Evolutionary conservation across 2,888 invertebrate species (phyloP).

Genomic region (Athripsodes cinereus): DNA sequence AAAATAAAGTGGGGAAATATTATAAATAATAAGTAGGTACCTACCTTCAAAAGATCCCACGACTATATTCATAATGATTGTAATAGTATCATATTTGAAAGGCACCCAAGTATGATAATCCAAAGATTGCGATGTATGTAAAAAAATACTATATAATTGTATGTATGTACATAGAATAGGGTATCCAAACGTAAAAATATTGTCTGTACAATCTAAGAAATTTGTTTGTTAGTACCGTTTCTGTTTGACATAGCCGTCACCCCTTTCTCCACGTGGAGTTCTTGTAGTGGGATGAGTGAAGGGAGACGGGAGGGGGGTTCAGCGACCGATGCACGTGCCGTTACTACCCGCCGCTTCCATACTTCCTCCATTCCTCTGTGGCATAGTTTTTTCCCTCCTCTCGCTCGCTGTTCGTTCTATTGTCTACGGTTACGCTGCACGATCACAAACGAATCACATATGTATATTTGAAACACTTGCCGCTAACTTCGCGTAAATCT

Average conservation of each 20-base stretch:
- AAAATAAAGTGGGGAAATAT: too few species aligned
- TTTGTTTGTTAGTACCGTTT: constrained; percentile 1
- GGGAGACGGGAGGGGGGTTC: constrained; percentile 37
- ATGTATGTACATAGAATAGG: neutral
- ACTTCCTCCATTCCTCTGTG: neutral
- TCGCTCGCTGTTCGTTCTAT: neutral
- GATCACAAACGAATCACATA: neutral
- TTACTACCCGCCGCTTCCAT: constrained; percentile 20
- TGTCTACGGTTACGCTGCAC: neutral
- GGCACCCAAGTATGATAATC: too few species aligned
- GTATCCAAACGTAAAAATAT: neutral
- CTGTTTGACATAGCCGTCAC: constrained; percentile 28
- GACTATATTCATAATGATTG: too few species aligned
- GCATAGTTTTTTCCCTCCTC: neutral
- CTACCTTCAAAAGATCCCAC: too few species aligned
- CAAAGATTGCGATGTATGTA: too few species aligned
- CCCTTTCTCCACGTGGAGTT: constrained; percentile 32
- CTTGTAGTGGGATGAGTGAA: constrained; percentile 36
- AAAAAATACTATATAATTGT: too few species aligned
- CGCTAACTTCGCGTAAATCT: too few species aligned
- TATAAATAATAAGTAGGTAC: too few species aligned
- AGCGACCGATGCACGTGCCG: constrained; percentile 42
- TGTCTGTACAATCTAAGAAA: neutral
- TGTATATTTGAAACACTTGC: too few species aligned
- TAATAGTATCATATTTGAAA: too few species aligned